These are phyloP conservation scores for Aspidapion aeneum DNA, from an alignment of 2,888 invertebrate species.

Conservation along the genomic window DNA sequence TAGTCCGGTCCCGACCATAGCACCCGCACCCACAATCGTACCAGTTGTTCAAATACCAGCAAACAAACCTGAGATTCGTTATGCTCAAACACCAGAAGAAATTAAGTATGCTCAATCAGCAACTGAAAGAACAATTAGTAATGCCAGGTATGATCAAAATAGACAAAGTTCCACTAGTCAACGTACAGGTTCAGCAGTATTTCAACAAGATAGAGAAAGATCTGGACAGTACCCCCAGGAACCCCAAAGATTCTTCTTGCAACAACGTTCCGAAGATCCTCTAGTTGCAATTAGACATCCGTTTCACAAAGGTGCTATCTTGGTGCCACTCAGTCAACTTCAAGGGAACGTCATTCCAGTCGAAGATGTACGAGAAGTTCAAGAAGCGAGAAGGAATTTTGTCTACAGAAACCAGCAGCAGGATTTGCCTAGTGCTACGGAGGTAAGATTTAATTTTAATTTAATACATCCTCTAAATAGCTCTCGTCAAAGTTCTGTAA, in stretches of 20 bases:
- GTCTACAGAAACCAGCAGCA: slow-evolving; percentile 27
- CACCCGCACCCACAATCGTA: no score
- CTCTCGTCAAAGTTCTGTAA: no score
- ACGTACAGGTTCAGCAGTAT: no score
- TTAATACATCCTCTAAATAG: no score
- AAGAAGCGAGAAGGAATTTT: slow-evolving; percentile 31
- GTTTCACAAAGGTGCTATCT: slow-evolving; percentile 41
- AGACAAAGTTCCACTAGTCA: not conserved
- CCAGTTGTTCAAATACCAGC: slow-evolving; percentile 55
- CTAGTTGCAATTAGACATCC: slow-evolving; percentile 50
- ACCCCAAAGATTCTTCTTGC: not conserved
- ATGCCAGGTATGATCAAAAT: not conserved
- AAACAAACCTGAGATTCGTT: slow-evolving; percentile 26
- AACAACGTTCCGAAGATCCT: slow-evolving; percentile 32
- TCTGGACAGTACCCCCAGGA: no score
- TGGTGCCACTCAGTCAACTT: slow-evolving; percentile 43
- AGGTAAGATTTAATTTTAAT: no score
- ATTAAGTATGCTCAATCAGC: not conserved
- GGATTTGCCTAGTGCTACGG: slow-evolving; percentile 2
- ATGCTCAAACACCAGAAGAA: slow-evolving; percentile 1
- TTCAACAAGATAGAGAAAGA: no score
- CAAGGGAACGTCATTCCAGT: slow-evolving; percentile 36
- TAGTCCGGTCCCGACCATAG: slow-evolving; percentile 41
- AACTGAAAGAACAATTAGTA: not conserved
- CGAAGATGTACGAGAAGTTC: slow-evolving; percentile 29